Evolutionary conservation across 2,888 invertebrate species (phyloP), one percentile per base, ranked within the genome.

Genomic region (Bellardia pandia): DNA sequence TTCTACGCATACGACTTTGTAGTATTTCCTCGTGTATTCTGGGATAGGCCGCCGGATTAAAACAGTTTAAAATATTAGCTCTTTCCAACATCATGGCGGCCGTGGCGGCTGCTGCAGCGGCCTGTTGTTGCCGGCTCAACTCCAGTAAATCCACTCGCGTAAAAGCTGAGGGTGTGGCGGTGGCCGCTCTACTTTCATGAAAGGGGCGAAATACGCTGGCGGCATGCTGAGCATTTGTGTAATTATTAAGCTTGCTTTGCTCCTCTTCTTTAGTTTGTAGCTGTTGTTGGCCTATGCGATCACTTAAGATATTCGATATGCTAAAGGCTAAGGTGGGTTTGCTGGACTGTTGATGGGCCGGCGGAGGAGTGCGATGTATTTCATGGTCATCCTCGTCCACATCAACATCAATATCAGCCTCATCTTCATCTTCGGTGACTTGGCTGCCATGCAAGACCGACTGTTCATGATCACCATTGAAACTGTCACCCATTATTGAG

Each of bases 21-120:
- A 93, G 89, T 30, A 94, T 93, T 88, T 94, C 94, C 86, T 94
- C 94, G 68, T 94, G 94, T 23, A 94, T 93, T 69, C 93, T 90
- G 45, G 94, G 94, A 90, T 94, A 94, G 30, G 93, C 92, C 8
- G 92, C 91, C 13, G 93, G 93, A 82, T 93, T 94, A 77, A 94
- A 93, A 86, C 93, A 93, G 79, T 93, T 93, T 0, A 93, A 90
- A 51, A 94, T 92, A 85, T 92, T 93, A n/a, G 93, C 93, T 3
- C 93, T 91, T 84, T 93, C 93, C 30, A 93, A 85, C 91, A 93
- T 93, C 92, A 93, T 92, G 9, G 93, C 93, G 0, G 93, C 93
- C 2, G 93, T 92, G 6, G 90, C 90, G 23, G 93, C 93, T 0
- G 93, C 93, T 3, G 93, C 93, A 0, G 93, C 92, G 0, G 92